Evolutionary conservation across 2,113 vertebrate species (phyloP).

Genomic region (Rhipidura dahli): DNA sequence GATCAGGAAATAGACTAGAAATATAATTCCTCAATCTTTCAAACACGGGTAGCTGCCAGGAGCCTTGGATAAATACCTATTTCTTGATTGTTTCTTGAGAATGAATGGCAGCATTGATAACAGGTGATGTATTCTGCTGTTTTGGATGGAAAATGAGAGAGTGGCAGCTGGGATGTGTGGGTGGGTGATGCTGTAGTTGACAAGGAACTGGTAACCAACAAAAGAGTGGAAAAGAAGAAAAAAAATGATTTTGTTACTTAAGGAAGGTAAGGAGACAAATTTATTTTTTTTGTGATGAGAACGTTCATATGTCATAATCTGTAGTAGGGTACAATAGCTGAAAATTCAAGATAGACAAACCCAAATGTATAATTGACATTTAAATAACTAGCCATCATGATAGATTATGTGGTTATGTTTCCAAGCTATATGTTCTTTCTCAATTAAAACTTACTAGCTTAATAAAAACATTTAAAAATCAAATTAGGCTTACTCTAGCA

Average conservation of each 20-base stretch:
- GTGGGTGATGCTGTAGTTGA: neutral
- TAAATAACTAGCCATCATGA: neutral
- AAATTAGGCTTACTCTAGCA: neutral
- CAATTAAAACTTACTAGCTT: neutral
- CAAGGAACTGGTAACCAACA: conserved; percentile 2
- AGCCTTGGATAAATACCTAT: neutral
- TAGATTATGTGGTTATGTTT: neutral
- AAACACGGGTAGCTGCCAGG: neutral
- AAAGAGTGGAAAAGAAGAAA: neutral
- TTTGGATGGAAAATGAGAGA: neutral
- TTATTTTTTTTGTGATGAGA: neutral
- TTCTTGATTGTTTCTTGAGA: conserved; percentile 3
- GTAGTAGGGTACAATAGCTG: neutral
- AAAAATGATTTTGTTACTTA: neutral
- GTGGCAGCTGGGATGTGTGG: conserved; percentile 17
- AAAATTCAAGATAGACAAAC: neutral
- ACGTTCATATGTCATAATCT: neutral
- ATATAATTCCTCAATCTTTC: conserved; percentile 4
- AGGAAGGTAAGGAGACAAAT: neutral
- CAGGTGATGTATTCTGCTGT: conserved; percentile 20
- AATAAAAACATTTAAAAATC: neutral
- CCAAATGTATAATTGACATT: neutral
- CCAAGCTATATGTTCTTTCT: neutral
- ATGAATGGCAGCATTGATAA: conserved; percentile 1
- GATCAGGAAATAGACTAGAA: neutral